phyloP scores from a whole-genome alignment of 2,797 vertebrate genomes.

The Ciconia nigra region DNA sequence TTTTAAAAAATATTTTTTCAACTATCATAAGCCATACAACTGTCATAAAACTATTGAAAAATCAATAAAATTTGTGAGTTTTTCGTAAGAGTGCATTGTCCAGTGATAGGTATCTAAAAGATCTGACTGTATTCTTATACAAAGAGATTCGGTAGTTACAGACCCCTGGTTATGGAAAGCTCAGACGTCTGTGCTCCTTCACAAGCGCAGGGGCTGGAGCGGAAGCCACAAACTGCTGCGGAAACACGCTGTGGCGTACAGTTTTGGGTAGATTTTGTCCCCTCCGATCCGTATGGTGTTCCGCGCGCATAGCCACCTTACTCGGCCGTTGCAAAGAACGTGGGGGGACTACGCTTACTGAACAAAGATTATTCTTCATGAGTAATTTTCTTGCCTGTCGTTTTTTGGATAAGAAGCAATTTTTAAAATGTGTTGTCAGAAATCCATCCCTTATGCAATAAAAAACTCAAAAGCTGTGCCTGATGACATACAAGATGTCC shows the following conservation, averaged over 20 bases:
- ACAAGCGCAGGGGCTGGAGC: not conserved
- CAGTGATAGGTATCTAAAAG: not conserved
- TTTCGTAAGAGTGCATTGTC: not conserved
- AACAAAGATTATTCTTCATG: conserved; percentile 63
- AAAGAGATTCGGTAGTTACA: not conserved
- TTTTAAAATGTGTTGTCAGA: conserved; percentile 74
- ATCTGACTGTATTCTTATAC: not conserved
- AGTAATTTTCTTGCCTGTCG: conserved; percentile 55
- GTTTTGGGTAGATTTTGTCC: not conserved
- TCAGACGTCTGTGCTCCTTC: not conserved
- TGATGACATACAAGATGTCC: conserved; percentile 68
- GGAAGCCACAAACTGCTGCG: not conserved
- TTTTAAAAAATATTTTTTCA: not conserved
- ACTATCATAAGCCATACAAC: not conserved
- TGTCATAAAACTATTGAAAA: not conserved
- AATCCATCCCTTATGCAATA: conserved; percentile 70
- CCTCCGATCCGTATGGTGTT: not conserved
- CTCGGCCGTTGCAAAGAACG: not conserved
- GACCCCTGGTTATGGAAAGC: not conserved
- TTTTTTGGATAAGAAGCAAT: conserved; percentile 68
- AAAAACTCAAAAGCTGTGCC: conserved; percentile 68
- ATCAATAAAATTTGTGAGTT: not conserved
- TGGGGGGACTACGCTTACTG: not conserved
- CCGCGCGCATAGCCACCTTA: not conserved
- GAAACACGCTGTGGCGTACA: not conserved